Evolutionary conservation across 2,888 invertebrate genomes (phyloP), one percentile per base, ranked within the genome.

Genomic region (Drosophila phalerata): DNA sequence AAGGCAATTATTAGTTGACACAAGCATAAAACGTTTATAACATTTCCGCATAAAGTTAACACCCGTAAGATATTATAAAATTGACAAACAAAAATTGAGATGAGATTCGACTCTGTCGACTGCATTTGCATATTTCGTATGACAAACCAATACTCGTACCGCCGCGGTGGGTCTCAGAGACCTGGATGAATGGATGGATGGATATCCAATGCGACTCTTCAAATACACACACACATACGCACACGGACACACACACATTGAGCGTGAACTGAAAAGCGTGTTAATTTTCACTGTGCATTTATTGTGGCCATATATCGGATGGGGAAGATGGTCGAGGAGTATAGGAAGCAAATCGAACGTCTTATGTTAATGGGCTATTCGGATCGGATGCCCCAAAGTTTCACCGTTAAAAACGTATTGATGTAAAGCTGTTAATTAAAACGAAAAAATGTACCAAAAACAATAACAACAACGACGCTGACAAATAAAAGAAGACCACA

Each of bases 281-380:
- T 89, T 86, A 86, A 89, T 86, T 86, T 86, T 89, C 88, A 88
- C 85, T 89, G 89, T 81, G 84, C 84, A 85, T 85, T 85, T 88
- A 85, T 88, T 83, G 86, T 69, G 64, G 67, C 83, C 79, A 80
- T 86, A 72, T 77, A 77, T 49, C 6, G 53, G 43, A 32, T n/a
- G 38, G 45, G 15, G 28, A 13, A 45, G 10, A 45, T 38, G 40
- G n/a, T 13, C 37, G 34, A 58, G 45, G 63, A 56, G 52, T 32
- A 47, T 47, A 66, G 77, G 61, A 70, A 73, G 74, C 77, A 74
- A 81, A 77, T 68, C 73, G 69, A 79, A 74, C 75, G 74, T 85
- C 81, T 84, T 89, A 85, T 85, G 85, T 78, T 87, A 85, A 89
- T 85, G 76, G 85, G 79, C 73, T 80, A 72, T 53, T 66, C 65